phyloP scores from a whole-genome alignment of 2,113 vertebrate genomes.

The Aspidoscelis tigris region DNA sequence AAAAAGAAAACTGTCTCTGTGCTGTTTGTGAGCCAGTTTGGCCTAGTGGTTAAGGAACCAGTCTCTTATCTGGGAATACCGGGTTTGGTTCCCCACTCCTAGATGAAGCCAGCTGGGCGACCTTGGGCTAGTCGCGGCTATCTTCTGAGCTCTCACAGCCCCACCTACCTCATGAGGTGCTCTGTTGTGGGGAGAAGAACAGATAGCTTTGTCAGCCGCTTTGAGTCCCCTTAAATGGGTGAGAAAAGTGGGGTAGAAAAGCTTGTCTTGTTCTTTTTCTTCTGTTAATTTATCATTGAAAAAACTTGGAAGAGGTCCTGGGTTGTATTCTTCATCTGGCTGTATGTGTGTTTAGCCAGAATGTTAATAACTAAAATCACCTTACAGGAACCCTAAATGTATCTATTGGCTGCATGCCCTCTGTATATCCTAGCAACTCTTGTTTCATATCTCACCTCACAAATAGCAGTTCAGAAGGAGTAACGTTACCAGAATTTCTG shows the following conservation, averaged over 20 bases:
- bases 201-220: too few species aligned
- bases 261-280: too few species aligned
- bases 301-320: background rate
- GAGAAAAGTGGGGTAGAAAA: too few species aligned
- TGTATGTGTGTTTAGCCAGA: background rate
- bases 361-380: background rate
- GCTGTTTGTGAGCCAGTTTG: background rate
- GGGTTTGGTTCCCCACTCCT: too few species aligned
- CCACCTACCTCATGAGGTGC: too few species aligned
- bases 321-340: background rate
- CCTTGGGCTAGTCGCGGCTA: too few species aligned
- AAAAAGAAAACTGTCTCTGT: background rate
- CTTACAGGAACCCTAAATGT: background rate
- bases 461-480: background rate
- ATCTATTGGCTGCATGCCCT: background rate
- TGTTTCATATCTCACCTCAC: background rate
- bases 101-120: too few species aligned
- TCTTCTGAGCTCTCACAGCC: too few species aligned
- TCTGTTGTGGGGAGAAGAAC: too few species aligned
- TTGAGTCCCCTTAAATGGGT: too few species aligned
- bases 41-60: too few species aligned
- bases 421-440: background rate
- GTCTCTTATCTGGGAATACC: too few species aligned
- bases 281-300: background rate
- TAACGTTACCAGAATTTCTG: background rate